These are phyloP conservation scores for Julus scandinavius DNA, from an alignment of 2,888 invertebrate species.

Conservation along the genomic window DNA sequence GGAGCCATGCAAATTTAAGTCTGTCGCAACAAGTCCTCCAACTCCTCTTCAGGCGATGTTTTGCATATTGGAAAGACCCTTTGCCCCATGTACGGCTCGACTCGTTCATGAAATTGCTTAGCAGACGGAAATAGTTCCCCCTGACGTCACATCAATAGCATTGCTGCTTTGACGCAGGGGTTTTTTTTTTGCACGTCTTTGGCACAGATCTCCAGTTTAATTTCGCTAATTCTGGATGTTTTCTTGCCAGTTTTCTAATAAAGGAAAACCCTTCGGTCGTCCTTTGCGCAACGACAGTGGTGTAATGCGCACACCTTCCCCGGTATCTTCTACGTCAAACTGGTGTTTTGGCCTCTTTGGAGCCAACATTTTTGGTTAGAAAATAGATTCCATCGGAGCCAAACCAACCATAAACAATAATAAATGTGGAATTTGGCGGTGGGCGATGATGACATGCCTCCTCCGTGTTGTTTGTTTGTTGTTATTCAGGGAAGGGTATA, in stretches of 20 bases:
- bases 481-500: neutral
- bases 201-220: neutral
- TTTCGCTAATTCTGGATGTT: neutral
- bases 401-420: neutral
- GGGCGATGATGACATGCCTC: neutral
- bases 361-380: neutral
- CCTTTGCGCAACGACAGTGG: neutral
- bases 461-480: neutral
- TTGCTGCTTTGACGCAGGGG: neutral
- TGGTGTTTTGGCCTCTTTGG: neutral
- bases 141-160: neutral
- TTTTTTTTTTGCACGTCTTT: neutral
- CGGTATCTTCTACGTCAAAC: neutral
- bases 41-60: neutral
- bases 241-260: conserved; percentile 1
- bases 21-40: neutral
- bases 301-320: conserved; percentile 19
- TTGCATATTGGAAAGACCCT: neutral
- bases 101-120: neutral
- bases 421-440: neutral
- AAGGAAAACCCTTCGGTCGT: neutral
- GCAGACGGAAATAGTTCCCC: neutral
- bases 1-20: neutral
- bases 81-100: neutral
- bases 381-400: neutral